phyloP scores from a whole-genome alignment of 2,113 vertebrate species.

The Turdus rufiventris region DNA sequence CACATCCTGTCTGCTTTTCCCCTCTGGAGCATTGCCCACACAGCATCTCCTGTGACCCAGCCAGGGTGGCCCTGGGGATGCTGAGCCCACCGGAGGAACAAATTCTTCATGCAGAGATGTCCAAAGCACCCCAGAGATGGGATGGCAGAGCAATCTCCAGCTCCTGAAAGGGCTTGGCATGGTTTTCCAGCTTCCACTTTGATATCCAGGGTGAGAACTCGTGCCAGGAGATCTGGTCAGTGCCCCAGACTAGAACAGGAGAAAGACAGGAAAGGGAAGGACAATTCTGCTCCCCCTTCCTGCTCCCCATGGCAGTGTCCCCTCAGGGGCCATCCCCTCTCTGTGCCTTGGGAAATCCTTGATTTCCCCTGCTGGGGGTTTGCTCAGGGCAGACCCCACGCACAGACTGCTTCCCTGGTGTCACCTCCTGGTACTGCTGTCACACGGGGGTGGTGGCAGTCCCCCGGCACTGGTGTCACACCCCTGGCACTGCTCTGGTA shows the following conservation, averaged over 20 bases:
- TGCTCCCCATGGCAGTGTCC: neutral
- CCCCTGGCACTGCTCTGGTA: too few relatives aligned
- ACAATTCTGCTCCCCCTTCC: neutral
- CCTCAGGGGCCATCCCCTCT: neutral
- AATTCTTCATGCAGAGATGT: neutral
- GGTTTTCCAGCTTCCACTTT: neutral
- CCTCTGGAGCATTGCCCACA: neutral
- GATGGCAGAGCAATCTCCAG: neutral
- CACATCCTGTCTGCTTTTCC: neutral
- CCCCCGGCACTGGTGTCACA: too few relatives aligned
- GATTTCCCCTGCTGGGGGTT: too few relatives aligned
- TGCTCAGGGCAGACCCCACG: too few relatives aligned
- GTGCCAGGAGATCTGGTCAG: neutral
- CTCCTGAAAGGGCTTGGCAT: neutral
- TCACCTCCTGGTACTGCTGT: too few relatives aligned
- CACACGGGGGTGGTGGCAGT: too few relatives aligned
- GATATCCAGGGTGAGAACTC: neutral
- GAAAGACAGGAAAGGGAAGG: neutral
- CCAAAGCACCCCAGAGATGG: neutral
- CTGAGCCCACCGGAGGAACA: neutral
- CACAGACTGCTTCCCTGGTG: too few relatives aligned
- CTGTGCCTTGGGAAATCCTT: neutral
- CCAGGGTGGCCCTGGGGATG: accelerated
- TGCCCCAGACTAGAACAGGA: neutral
- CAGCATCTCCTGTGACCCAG: neutral